Evolutionary conservation across 2,888 invertebrate species (phyloP).

Genomic region (Yponomeuta plumbellus): DNA sequence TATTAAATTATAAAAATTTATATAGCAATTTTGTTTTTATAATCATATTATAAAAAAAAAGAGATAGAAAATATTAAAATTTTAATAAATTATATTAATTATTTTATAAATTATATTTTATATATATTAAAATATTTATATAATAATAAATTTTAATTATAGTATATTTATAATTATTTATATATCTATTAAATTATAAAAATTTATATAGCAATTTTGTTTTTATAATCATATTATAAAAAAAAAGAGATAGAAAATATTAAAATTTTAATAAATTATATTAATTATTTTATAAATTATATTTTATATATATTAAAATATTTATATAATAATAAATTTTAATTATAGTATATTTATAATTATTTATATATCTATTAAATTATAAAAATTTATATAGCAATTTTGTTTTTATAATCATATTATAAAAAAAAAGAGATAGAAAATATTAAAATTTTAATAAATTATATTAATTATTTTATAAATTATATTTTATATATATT

Average conservation of each 20-base stretch:
- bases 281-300: constrained; percentile 28
- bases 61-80: constrained; percentile 21
- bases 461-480: constrained; percentile 17
- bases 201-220: constrained; percentile 23
- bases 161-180: constrained; percentile 24
- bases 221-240: constrained; percentile 23
- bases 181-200: constrained; percentile 29
- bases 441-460: constrained; percentile 5
- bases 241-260: constrained; percentile 19
- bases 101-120: constrained; percentile 28
- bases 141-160: constrained; percentile 25
- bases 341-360: constrained; percentile 25
- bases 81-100: constrained; percentile 22
- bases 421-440: neutral
- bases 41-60: constrained; percentile 24
- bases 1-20: constrained; percentile 30
- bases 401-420: constrained; percentile 6
- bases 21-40: constrained; percentile 17
- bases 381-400: constrained; percentile 16
- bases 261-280: constrained; percentile 22
- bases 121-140: constrained; percentile 23
- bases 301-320: constrained; percentile 26
- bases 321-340: constrained; percentile 24
- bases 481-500: constrained; percentile 20
- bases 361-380: constrained; percentile 34